Evolutionary conservation across 1,140 invertebrate species (phyloP), one percentile per base, ranked within the genome.

Genomic region (Drosophila tani): DNA sequence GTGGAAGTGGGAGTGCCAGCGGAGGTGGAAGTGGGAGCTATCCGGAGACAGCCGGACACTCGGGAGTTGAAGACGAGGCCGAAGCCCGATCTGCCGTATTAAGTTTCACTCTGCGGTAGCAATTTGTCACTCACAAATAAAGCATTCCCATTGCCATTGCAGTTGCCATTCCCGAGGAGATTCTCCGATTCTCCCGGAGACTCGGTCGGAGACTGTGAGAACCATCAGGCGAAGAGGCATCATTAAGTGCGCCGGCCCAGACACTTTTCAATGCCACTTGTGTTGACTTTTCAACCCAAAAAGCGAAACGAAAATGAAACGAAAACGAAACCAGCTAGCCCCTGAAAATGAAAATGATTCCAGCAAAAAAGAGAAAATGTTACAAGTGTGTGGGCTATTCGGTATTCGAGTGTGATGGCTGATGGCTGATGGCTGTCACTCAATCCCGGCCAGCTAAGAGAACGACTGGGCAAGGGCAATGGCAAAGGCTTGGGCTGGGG

Each of bases 201-300:
- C 27, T 7, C 17, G 17, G 27, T 7, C 49, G 41, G 45, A 41
- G 66, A 75, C 57, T 81, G 78, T 86, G 79, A 73, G 71, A 83
- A 77, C 80, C 60, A 63, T 51, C 58, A 62, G 24, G 11, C 67
- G 59, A 59, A 81, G 79, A 70, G 79, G 59, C 73, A 58, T 68
- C 65, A 71, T 81, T 81, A 79, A 82, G 64, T 82, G 69, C 64
- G 35, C 64, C 57, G 47, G 74, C 82, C 51, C 49, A 66, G 63
- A 75, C 77, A 74, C 62, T 85, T 74, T 82, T 76, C 65, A 79
- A 66, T 81, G 82, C 82, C 82, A 85, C 82, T 85, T 85, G 82
- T 69, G 76, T 70, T 82, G 82, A 79, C 82, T 85, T 85, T 84
- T 85, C 73, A 82, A 79, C 74, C 65, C 82, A 86, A 85, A 85